Conservation (phyloP, 2,888 invertebrate species). For the Stenodema calcarata region DNA sequence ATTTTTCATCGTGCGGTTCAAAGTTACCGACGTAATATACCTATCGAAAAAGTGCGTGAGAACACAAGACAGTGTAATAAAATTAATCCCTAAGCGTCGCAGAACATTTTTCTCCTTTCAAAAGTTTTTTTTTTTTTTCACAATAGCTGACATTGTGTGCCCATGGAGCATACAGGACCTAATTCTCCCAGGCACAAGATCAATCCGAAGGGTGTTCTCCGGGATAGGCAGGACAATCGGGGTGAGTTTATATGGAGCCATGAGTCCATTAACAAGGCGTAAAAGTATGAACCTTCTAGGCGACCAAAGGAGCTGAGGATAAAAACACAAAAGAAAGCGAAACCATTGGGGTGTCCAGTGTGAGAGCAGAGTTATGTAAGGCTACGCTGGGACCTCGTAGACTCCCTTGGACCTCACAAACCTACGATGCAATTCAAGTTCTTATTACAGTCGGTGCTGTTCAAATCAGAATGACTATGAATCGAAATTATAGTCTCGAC, state of each 20-base stretch:
- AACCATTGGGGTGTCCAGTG: slow-evolving; percentile 28
- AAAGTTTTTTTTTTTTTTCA: no score
- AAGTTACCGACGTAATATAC: no score
- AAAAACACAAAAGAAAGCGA: slow-evolving; percentile 47
- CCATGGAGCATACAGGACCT: not conserved
- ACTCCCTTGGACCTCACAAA: not conserved
- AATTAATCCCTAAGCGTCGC: not conserved
- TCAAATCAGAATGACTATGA: no score
- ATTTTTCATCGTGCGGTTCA: no score
- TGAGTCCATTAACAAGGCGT: not conserved
- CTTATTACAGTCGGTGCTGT: no score
- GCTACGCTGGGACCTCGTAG: not conserved
- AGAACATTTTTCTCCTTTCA: not conserved
- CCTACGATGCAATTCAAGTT: not conserved
- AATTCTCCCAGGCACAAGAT: not conserved
- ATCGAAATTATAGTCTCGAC: no score
- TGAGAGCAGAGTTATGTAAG: slow-evolving; percentile 33
- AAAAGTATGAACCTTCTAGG: not conserved
- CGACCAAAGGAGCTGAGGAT: slow-evolving; percentile 5
- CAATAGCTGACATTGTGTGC: not conserved
- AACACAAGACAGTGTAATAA: not conserved
- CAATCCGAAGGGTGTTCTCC: not conserved
- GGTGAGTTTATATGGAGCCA: not conserved
- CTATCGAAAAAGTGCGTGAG: no score
- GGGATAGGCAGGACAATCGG: not conserved